phyloP scores from a whole-genome alignment of 1,140 invertebrate species.

The Lordiphosa mommai region DNA sequence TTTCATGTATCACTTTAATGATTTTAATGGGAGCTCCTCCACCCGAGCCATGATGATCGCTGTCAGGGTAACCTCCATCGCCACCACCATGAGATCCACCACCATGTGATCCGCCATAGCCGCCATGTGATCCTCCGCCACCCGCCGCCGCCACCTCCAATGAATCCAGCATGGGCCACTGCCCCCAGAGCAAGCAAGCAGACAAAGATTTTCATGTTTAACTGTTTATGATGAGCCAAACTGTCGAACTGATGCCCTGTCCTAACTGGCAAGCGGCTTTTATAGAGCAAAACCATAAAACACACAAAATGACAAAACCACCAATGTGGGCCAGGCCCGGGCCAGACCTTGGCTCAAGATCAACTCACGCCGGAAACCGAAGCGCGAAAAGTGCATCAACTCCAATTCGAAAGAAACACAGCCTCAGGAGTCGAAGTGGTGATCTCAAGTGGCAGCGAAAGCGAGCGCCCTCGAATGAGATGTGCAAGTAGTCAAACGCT shows the following conservation, averaged over 20 bases:
- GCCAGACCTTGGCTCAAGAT: slow-evolving; percentile 33
- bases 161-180: slow-evolving; percentile 52
- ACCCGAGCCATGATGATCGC: slow-evolving; percentile 32
- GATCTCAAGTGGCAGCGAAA: slow-evolving; percentile 11
- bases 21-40: slow-evolving; percentile 41
- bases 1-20: slow-evolving; percentile 63
- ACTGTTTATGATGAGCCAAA: slow-evolving; percentile 44
- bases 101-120: slow-evolving; percentile 11
- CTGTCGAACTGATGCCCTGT: slow-evolving; percentile 57
- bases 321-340: slow-evolving; percentile 17
- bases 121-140: slow-evolving; percentile 5
- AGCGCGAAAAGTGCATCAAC: slow-evolving; percentile 21
- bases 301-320: neutral
- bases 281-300: slow-evolving; percentile 40
- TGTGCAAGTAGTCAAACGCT: too few relatives aligned
- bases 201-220: slow-evolving; percentile 61
- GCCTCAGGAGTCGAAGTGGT: neutral
- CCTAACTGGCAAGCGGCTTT: slow-evolving; percentile 39
- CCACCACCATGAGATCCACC: slow-evolving; percentile 9
- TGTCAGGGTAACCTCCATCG: slow-evolving; percentile 30
- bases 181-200: slow-evolving; percentile 48
- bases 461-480: neutral
- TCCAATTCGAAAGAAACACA: neutral
- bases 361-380: neutral
- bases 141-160: slow-evolving; percentile 37